phyloP scores from a whole-genome alignment of 2,797 vertebrate genomes.

The Psittacula derbiana region DNA sequence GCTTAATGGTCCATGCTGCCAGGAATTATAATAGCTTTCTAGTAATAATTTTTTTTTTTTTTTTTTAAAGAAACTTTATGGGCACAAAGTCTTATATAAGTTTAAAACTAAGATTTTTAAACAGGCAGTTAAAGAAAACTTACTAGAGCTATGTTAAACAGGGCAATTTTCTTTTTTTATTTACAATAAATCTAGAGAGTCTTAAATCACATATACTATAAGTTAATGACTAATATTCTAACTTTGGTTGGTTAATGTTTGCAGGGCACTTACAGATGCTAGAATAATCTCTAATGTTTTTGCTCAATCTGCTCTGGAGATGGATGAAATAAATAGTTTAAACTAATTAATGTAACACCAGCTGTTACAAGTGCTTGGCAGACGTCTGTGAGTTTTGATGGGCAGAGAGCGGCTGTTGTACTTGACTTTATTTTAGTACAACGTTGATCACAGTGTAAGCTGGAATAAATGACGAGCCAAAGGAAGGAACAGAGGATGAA shows the following conservation, averaged over 20 bases:
- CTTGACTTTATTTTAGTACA: constrained; percentile 98
- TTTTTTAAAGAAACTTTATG: constrained; percentile 62
- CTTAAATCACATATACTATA: constrained; percentile 82
- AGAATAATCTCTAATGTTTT: constrained; percentile 99
- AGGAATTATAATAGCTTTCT: constrained; percentile 79
- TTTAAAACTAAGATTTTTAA: constrained; percentile 47
- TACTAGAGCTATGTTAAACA: not conserved
- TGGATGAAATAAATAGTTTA: constrained; percentile 99
- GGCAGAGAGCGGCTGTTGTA: constrained; percentile 89
- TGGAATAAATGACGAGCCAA: constrained; percentile 94
- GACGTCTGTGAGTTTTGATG: constrained; percentile 99
- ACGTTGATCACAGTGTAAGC: constrained; percentile 96
- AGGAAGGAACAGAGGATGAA: constrained; percentile 80
- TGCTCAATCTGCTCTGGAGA: constrained; percentile 99
- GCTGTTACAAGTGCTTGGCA: constrained; percentile 99
- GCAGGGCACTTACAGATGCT: constrained; percentile 99
- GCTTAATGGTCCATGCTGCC: constrained; percentile 79
- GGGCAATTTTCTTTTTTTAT: constrained; percentile 13
- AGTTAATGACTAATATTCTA: constrained; percentile 87
- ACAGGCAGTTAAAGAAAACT: constrained; percentile 44
- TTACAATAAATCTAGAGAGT: constrained; percentile 25
- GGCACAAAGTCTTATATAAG: constrained; percentile 66
- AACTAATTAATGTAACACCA: constrained; percentile 99
- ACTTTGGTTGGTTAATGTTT: constrained; percentile 96
- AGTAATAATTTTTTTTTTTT: constrained; percentile 74